These are phyloP conservation scores for Lasioglossum morio DNA, from an alignment of 2,888 invertebrate species.

Conservation along the genomic window DNA sequence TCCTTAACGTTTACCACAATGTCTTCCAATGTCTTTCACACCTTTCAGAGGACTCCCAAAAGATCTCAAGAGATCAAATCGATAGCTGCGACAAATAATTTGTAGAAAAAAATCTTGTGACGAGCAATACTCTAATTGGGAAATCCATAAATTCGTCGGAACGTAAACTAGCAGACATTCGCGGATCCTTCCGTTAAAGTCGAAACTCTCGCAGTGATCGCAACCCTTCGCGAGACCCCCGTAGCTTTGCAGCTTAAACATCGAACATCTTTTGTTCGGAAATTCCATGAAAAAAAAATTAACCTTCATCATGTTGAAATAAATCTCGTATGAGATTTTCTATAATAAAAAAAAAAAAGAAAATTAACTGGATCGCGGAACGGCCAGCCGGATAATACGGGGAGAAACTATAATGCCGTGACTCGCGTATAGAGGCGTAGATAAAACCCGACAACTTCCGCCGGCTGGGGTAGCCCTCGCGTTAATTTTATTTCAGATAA, in stretches of 20 bases:
- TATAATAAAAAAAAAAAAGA: no score
- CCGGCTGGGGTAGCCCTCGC: slow-evolving; percentile 34
- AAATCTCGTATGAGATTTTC: no score
- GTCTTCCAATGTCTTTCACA: no score
- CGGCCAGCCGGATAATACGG: not conserved
- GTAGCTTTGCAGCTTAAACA: not conserved
- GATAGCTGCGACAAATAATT: not conserved
- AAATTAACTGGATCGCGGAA: slow-evolving; percentile 10
- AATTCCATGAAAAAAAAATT: slow-evolving; percentile 8
- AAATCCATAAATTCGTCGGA: not conserved
- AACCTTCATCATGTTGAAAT: no score
- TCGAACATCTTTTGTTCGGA: not conserved
- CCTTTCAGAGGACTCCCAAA: no score
- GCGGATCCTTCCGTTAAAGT: not conserved
- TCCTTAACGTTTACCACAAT: not conserved
- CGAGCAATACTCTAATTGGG: not conserved
- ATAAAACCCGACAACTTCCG: slow-evolving; percentile 57
- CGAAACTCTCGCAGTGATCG: not conserved
- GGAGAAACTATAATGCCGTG: not conserved
- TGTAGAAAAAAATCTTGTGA: not conserved
- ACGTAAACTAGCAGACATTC: not conserved
- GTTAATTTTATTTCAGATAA: slow-evolving; percentile 50
- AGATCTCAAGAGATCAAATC: no score
- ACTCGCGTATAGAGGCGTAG: slow-evolving; percentile 27
- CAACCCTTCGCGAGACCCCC: not conserved